These are phyloP conservation scores for Burhinus oedicnemus DNA, from an alignment of 2,113 vertebrate genomes.

Conservation along the genomic window DNA sequence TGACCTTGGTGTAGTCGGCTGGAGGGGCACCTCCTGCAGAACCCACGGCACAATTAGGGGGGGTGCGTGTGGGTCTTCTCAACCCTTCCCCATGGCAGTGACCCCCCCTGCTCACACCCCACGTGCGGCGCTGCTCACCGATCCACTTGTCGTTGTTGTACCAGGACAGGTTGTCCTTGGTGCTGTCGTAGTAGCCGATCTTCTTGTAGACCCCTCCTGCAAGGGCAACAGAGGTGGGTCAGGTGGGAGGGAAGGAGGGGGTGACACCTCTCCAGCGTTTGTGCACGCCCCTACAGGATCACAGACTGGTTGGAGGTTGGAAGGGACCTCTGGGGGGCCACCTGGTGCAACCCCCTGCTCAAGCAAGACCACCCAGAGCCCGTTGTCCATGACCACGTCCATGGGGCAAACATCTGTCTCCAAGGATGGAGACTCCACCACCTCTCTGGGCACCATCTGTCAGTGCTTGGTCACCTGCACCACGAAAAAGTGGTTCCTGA, in stretches of 20 bases:
- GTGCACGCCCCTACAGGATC: neutral
- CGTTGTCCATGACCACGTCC: fast-evolving
- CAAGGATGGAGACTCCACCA: neutral
- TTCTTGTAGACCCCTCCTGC: constrained; percentile 92
- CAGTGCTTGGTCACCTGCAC: neutral
- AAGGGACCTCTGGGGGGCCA: neutral
- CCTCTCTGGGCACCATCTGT: neutral
- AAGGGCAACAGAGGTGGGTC: neutral
- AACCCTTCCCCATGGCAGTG: neutral
- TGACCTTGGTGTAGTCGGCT: constrained; percentile 91
- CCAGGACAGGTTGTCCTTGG: constrained; percentile 93
- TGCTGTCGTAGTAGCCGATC: constrained; percentile 95
- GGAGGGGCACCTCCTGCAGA: constrained; percentile 83
- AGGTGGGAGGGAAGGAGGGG: neutral
- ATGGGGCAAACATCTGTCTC: neutral
- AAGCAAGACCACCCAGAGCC: neutral
- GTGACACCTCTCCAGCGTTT: fast-evolving
- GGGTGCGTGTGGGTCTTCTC: neutral
- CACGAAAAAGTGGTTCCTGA: neutral
- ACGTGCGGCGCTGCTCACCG: neutral
- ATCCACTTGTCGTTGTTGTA: constrained; percentile 93
- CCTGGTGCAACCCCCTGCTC: neutral
- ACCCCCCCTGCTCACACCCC: neutral
- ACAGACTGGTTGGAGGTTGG: neutral
- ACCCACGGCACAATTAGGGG: neutral